phyloP scores from a whole-genome alignment of 2,797 vertebrate species.

The Gallinago stenura region DNA sequence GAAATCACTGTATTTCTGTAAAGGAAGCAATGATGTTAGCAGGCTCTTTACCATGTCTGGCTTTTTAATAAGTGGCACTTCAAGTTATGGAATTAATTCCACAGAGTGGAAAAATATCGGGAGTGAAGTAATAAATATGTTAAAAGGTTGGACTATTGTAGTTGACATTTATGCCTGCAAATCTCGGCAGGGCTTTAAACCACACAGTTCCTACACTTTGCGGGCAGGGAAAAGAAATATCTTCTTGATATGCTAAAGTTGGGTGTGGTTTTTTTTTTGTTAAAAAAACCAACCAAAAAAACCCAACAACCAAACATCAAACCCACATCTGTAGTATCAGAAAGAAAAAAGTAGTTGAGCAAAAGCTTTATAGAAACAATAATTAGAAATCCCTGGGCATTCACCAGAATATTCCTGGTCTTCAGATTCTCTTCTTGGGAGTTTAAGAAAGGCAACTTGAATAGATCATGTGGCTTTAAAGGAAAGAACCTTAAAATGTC shows the following conservation, averaged over 20 bases:
- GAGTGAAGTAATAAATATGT: constrained; percentile 44
- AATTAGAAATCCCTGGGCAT: not conserved
- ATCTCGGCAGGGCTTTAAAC: constrained; percentile 26
- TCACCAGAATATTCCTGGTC: not conserved
- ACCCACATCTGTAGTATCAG: not conserved
- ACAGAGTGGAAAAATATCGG: constrained; percentile 49
- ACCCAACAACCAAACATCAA: not conserved
- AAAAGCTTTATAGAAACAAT: not conserved
- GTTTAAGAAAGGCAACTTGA: not conserved
- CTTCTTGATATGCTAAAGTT: not conserved
- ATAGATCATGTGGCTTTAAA: not conserved
- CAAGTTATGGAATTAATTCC: constrained; percentile 65
- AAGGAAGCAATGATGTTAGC: constrained; percentile 33
- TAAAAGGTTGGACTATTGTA: constrained; percentile 53
- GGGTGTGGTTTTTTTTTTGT: too few species aligned
- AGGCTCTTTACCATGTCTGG: constrained; percentile 41
- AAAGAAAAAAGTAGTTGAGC: not conserved
- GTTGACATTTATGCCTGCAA: constrained; percentile 47
- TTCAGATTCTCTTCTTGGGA: not conserved
- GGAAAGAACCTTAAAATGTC: not conserved
- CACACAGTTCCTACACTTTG: not conserved
- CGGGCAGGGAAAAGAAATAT: not conserved
- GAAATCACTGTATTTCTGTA: constrained; percentile 52
- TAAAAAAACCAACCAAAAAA: not conserved
- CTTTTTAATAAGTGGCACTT: constrained; percentile 65